phyloP scores from a whole-genome alignment of 2,888 invertebrate species.

The Toxonevra muliebris region DNA sequence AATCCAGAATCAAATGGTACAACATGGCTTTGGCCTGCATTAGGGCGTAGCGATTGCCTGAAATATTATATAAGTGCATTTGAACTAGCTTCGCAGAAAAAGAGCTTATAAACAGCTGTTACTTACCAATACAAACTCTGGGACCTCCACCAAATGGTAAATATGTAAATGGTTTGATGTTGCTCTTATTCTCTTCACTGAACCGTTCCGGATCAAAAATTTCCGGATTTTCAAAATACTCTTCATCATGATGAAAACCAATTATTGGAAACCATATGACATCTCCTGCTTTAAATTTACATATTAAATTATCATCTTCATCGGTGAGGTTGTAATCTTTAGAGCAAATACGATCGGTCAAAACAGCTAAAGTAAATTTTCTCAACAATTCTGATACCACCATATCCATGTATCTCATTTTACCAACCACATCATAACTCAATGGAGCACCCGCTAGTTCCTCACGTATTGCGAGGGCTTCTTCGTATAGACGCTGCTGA shows the following conservation, averaged over 20 bases:
- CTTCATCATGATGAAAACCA: conserved; percentile 66
- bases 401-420: conserved; percentile 72
- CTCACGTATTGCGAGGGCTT: conserved; percentile 63
- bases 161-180: conserved; percentile 64
- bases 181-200: conserved; percentile 66
- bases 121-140: conserved; percentile 69
- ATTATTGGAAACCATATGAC: conserved; percentile 63
- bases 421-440: conserved; percentile 67
- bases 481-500: conserved; percentile 69
- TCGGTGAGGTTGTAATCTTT: conserved; percentile 66
- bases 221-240: conserved; percentile 67
- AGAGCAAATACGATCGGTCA: conserved; percentile 66
- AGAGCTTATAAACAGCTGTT: background rate
- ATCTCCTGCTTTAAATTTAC: conserved; percentile 66
- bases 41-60: conserved; percentile 45
- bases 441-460: conserved; percentile 64
- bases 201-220: conserved; percentile 70
- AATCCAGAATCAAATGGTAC: conserved; percentile 45
- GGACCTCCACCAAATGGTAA: conserved; percentile 70
- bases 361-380: conserved; percentile 66
- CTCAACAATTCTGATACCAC: conserved; percentile 68
- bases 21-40: conserved; percentile 47
- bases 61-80: conserved; percentile 45
- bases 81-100: too few species aligned
- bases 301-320: conserved; percentile 64